A percentile compares a stretch with the other conserved stretches of the same genome.
Evolutionary conservation across 1,140 invertebrate species (phyloP).

Genomic region (Telenomus remus): DNA sequence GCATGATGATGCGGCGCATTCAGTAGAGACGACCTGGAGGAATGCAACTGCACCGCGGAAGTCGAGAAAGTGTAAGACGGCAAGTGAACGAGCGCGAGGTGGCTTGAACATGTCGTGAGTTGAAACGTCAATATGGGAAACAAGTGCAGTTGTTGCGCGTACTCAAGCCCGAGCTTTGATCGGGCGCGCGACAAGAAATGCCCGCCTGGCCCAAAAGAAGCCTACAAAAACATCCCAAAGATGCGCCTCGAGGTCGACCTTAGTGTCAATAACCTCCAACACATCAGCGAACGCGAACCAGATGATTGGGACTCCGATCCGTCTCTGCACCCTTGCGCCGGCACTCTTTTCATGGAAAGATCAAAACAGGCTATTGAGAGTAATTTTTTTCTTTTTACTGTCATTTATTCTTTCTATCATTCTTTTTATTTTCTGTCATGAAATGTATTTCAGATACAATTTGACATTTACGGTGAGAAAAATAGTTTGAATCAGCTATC

Average conservation of each 20-base stretch:
- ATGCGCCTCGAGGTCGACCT: constrained; percentile 84
- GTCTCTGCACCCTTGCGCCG: constrained; percentile 95
- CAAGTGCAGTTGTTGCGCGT: constrained; percentile 86
- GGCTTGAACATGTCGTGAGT: no score
- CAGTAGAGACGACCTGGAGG: no score
- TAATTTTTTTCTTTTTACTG: constrained; percentile 65
- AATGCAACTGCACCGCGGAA: no score
- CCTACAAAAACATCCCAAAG: constrained; percentile 77
- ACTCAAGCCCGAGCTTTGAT: constrained; percentile 78
- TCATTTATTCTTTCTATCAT: no score
- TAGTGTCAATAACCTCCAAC: constrained; percentile 92
- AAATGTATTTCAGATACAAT: no score
- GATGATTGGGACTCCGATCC: constrained; percentile 96
- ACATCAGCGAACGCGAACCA: constrained; percentile 97
- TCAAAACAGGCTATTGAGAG: constrained; percentile 93
- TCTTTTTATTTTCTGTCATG: no score
- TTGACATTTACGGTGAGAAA: no score
- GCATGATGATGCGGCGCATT: no score
- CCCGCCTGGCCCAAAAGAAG: constrained; percentile 21
- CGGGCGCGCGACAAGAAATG: constrained; percentile 22
- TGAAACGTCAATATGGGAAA: constrained; percentile 80
- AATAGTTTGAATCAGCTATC: no score
- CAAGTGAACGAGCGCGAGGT: no score
- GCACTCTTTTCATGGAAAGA: constrained; percentile 96
- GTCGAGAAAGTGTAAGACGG: no score